Evolutionary conservation across 64 coral and sea anemone genomes (phyloP), one percentile per base, ranked within the genome.

Genomic region (Pocillopora verrucosa): DNA sequence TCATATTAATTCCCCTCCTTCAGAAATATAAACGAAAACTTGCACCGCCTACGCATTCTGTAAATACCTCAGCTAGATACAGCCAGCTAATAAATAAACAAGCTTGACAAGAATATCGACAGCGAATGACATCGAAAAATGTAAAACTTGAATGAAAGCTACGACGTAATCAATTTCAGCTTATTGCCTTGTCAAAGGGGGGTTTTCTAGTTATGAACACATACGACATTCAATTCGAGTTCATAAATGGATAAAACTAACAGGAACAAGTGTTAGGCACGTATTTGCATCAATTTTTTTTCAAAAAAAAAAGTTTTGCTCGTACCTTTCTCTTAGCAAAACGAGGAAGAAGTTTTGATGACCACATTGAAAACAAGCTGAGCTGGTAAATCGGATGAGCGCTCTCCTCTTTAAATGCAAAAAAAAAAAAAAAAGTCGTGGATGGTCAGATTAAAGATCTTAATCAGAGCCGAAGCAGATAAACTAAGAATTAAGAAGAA

Each of bases 181-280:
- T 85, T 85, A 85, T 85, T 85, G 82, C 61, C 82, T 58, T 85
- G 64, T 72, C 63, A 85, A 84, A 85, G 16, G 82, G 64, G 64
- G 80, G 80, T 37, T 67, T 84, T 83, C 64, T 85, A 22, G 35
- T 85, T 58, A 68, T 72, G 57, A 72, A 62, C 72, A 57, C 64
- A 85, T 85, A 25, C 36, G 41, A 14, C 10, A 85, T 85, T 70
- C 72, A 85, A 69, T 14, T 77, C 61, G 20, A 72, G 64, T 70
- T 34, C 16, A 56, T 45, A 14, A 72, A 56, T 56, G 4, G n/a
- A 72, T 72, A 19, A 72, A 85, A 61, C 61, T 45, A 51, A 68
- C 63, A 69, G 19, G 17, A 22, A 17, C 64, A 20, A 16, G 1
- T 19, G 35, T 51, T 85, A 41, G 10, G 16, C 38, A 12, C 20